phyloP scores from a whole-genome alignment of 2,888 invertebrate species.

The Amblyjoppa proteus region DNA sequence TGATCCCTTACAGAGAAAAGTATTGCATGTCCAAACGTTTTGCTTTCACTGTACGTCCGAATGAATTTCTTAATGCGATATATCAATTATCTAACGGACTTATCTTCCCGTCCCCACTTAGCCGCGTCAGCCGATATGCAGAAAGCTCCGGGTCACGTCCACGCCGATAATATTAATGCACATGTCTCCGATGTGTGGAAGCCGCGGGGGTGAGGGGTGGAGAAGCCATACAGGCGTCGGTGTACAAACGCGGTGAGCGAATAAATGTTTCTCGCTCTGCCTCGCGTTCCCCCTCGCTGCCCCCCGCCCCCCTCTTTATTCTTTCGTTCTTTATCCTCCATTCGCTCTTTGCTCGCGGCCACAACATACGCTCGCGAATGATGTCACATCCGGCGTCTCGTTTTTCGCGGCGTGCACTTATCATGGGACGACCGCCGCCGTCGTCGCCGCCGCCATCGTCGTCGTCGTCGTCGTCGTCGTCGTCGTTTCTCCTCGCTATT shows the following conservation, averaged over 20 bases:
- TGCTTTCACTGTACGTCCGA: too few species aligned
- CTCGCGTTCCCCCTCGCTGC: background rate
- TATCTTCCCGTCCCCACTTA: background rate
- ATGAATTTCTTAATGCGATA: background rate
- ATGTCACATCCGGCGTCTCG: constrained; percentile 82
- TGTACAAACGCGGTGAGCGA: constrained; percentile 27
- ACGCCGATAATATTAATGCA: constrained; percentile 54
- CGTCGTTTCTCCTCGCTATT: constrained; percentile 37
- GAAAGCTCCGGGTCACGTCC: constrained; percentile 33
- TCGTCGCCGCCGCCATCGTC: constrained; percentile 33
- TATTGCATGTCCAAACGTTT: too few species aligned
- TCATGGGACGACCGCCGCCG: constrained; percentile 68
- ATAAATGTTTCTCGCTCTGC: constrained; percentile 48
- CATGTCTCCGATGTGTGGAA: constrained; percentile 48
- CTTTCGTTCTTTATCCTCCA: constrained; percentile 41
- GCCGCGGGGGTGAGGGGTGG: constrained; percentile 6
- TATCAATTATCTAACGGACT: background rate
- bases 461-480: constrained; percentile 45
- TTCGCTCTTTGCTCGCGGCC: constrained; percentile 53
- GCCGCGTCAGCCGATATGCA: background rate
- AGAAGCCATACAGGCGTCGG: constrained; percentile 43
- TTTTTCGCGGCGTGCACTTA: constrained; percentile 79
- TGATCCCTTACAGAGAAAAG: too few species aligned
- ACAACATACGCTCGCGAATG: constrained; percentile 69
- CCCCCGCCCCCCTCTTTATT: constrained; percentile 33